phyloP scores from a whole-genome alignment of 2,113 vertebrate genomes.

The Dipodomys spectabilis region DNA sequence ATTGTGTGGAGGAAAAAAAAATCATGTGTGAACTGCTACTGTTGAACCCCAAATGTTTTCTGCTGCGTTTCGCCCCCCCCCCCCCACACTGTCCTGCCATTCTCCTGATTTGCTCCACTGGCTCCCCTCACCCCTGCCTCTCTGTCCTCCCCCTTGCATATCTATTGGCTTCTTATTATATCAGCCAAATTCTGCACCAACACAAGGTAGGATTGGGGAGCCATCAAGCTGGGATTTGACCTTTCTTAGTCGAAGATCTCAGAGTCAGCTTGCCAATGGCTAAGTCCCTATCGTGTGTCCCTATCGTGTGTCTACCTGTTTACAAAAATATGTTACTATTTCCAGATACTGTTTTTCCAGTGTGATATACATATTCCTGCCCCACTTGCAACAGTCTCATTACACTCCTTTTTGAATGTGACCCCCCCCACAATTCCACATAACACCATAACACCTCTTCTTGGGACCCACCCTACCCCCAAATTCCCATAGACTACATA shows the following conservation, averaged over 20 bases:
- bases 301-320: too few species aligned
- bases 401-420: too few species aligned
- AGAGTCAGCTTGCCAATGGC: too few species aligned
- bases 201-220: neutral
- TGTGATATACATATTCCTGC: too few species aligned
- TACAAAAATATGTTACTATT: too few species aligned
- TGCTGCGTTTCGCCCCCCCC: neutral
- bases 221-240: neutral
- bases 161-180: slow-evolving; percentile 21
- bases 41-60: neutral
- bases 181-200: slow-evolving; percentile 23
- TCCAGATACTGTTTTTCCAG: too few species aligned
- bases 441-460: too few species aligned
- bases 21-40: slow-evolving; percentile 13
- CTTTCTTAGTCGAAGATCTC: neutral
- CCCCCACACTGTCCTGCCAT: neutral
- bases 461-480: too few species aligned
- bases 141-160: neutral
- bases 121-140: neutral
- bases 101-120: neutral
- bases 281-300: too few species aligned
- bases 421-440: too few species aligned
- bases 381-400: too few species aligned
- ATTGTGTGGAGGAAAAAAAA: neutral
- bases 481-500: too few species aligned